Base-by-base conservation (phyloP, 2,797 vertebrate species). In the Chelon labrosus region DNA sequence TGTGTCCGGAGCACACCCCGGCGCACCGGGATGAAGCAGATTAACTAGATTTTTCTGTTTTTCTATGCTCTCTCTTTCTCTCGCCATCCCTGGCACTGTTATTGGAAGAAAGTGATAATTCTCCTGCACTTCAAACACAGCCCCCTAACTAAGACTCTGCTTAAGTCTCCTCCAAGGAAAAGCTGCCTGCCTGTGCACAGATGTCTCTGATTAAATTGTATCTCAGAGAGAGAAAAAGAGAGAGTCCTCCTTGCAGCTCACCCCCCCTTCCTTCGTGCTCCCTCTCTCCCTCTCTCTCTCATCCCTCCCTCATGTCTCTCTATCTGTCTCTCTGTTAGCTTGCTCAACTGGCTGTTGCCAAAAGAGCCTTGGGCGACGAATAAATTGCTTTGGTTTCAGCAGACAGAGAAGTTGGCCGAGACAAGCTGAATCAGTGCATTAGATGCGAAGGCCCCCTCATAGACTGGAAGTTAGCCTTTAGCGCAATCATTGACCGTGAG, bases 361-460 rank as follows among this genome's bases (percentile, higher is more conserved):
- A 94, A 96, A 97, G 92, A 95, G 96, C 98, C 97, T 95, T 95
- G 96, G 97, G 98, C 97, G 93, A 97, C 94, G 95, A 96, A 97
- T 97, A 97, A 98, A 99, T 99, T 98, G 98, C 97, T 98, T 98
- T 98, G 97, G 96, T 98, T 98, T 97, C 96, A 95, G 96, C 96
- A 96, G 96, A 97, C 96, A 97, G 97, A 95, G 96, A 97, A 96
- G 97, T 97, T 97, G 97, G 96, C 97, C 94, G 95, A 96, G 97
- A 98, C 97, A 97, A 97, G 96, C 96, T 95, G 96, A 97, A 97
- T 98, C 96, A 96, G 96, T 96, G 96, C 96, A 97, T 97, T 97
- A 97, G 96, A 96, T 96, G 96, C 86, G 96, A 97, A 96, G 96
- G 86, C 88, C 90, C 96, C 96, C 97, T 97, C 95, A 89, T 95